Base-by-base conservation (phyloP, 2,113 vertebrate genomes). In the Enhydra lutris region DNA sequence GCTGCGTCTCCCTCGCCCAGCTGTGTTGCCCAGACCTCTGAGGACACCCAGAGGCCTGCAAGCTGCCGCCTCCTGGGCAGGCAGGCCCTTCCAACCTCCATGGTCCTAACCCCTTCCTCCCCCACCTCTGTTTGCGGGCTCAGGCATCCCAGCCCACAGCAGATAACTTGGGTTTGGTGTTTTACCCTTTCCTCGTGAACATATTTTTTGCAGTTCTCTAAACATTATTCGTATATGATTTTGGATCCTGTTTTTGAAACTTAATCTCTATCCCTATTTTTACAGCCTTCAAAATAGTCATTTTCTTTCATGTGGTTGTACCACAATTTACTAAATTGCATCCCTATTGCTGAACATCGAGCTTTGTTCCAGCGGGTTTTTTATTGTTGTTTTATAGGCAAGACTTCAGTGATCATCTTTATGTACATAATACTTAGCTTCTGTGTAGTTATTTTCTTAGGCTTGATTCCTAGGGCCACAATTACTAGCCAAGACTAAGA, bases 211-310 rank as follows among this genome's bases (percentile, higher is more conserved):
- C 12, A 67, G 45, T 59, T 92, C 93, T 65, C 23, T 45, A 45
- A 88, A 52, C 52, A 45, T 71, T 86, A 73, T 57, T 96, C 36
- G 29, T 39, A 0, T 50, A 23, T 78, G 65, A 65, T 78, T 84
- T 81, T 39, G 55, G 79, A 91, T 87, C 36, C 23, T 65, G 83
- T 84, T 89, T 91, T 89, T 63, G 29, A 89, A 97, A 69, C 92
- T 80, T n/a, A 57, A 50, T 52, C 55, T 91, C 20, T 31, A 17
- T 50, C 45, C 65, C 24, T 76, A 4, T 76, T 91, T 97, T 69
- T 93, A 71, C 4, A 73, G 94, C 24, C 63, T 95, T 67, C 80
- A 15, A 7, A 31, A 31, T 5, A 61, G 47, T 42, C 55, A 3
- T 45, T 31, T 34, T 79, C 47, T 34, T 76, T 63, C 12, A 3